Base-by-base conservation (phyloP, 1,140 invertebrate genomes). In the Leptinotarsa defecta region DNA sequence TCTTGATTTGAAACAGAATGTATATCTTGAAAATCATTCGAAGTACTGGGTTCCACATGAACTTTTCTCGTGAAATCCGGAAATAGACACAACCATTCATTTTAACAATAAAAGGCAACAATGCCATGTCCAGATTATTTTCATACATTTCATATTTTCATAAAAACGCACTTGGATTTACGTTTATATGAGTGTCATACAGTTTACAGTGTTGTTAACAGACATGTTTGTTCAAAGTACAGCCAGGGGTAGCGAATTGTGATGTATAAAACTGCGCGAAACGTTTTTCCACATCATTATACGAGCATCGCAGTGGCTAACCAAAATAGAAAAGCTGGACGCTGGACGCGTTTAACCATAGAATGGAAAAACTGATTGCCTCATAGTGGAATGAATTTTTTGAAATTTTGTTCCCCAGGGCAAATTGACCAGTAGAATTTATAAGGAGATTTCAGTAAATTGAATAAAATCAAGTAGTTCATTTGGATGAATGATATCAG, bases 191-290 rank as follows among this genome's bases (percentile, higher is more conserved):
- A 17, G 52, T 57, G 52, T 57, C 13, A 57, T 57, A 19, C 11
- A 57, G 52, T 57, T 57, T 19, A 19, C 52, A 57, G 52, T 57
- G 17, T 57, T 57, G 52, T 57, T 57, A 57, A 57, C 17, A 57
- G 17, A 57, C 52, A 57, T 57, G 52, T 57, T 57, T 57, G 52
- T 57, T 57, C n/a, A 17, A 19, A 57, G 52, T 24, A 43, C 65
- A 24, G 24, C 34, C 65, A 43, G 15, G 65, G 65, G 65, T 27
- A 68, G 27, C 34, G 65, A 17, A 24, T 43, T 68, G 65, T 68
- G 27, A 68, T 68, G 34, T 27, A 68, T 68, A 68, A 68, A 68
- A 68, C 27, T 68, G 24, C 65, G 24, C 34, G 65, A 43, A 68
- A 68, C 24, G n/a, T 17, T 24, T 68, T 43, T 22, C 27, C 24